Base-by-base conservation (phyloP, 1,140 invertebrate species). In the Drosophila rhopaloa region DNA sequence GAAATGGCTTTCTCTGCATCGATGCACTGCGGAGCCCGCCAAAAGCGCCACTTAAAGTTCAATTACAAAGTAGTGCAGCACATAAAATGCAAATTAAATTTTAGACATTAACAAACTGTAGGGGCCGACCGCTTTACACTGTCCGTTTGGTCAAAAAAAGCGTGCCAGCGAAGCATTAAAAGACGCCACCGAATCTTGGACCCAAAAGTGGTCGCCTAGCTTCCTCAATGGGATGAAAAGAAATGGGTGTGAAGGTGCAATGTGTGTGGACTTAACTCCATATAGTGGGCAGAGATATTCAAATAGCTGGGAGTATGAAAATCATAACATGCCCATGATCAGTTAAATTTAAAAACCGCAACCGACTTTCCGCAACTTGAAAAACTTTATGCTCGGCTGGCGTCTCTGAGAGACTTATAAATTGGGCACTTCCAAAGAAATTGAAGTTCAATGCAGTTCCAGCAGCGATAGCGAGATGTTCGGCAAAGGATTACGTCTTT, bases 301-400 rank as follows among this genome's bases (percentile, higher is more conserved):
- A 79, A 84, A 84, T 84, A 35, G 58, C 38, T 53, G n/a, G 46
- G 63, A 76, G 46, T 55, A 56, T 65, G 73, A 66, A 70, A 67
- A 76, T 56, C 60, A 72, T 84, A 59, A 80, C 81, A 85, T 85
- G 81, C 53, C 74, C 66, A 60, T 47, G 47, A 60, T 60, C 62
- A 78, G 70, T 86, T 82, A 86, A 85, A 86, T 68, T 86, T 68
- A 82, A 86, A 79, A 81, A 61, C 74, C 82, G 79, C 82, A 85
- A 74, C 82, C 56, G 57, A 82, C 82, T 86, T 86, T 86, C 82
- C 82, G 82, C 83, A 86, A 73, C 83, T 73, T 61, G 46, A 61
- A 76, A 82, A 76, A 86, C 80, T 70, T 86, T 79, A 47, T 86
- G 82, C 82, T 82, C 65, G 75, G 79, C 55, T 86, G 82, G 27